Evolutionary conservation across 1,140 invertebrate species (phyloP).

Genomic region (Heliothis subflexa): DNA sequence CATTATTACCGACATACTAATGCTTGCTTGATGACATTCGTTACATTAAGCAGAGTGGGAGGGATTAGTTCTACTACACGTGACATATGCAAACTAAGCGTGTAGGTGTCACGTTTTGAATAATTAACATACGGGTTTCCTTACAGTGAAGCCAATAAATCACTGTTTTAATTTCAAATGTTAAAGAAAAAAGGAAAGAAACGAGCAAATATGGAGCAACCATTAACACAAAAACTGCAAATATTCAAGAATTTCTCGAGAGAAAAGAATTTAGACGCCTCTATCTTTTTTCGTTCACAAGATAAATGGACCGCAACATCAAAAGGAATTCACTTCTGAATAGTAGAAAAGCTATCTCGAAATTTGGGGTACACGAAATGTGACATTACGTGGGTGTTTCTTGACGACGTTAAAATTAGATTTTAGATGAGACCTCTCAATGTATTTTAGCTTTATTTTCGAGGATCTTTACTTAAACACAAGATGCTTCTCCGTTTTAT

Average conservation of each 20-base stretch:
- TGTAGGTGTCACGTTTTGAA: conserved; percentile 18
- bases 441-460: not conserved
- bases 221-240: not conserved
- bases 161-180: not conserved
- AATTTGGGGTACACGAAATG: not conserved
- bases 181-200: too few species aligned
- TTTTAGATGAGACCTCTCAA: not conserved
- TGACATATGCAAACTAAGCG: not conserved
- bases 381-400: not conserved
- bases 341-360: not conserved
- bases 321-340: not conserved
- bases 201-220: not conserved
- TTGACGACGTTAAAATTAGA: not conserved
- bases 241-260: not conserved
- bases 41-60: not conserved
- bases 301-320: not conserved
- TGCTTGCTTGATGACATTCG: not conserved
- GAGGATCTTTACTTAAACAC: not conserved
- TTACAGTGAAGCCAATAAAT: not conserved
- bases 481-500: not conserved
- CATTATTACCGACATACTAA: not conserved
- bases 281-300: not conserved
- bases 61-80: not conserved
- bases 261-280: too few species aligned
- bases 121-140: conserved; percentile 22